Evolutionary conservation across 1,140 invertebrate species (phyloP).

Genomic region (Ceratosolen solmsi): DNA sequence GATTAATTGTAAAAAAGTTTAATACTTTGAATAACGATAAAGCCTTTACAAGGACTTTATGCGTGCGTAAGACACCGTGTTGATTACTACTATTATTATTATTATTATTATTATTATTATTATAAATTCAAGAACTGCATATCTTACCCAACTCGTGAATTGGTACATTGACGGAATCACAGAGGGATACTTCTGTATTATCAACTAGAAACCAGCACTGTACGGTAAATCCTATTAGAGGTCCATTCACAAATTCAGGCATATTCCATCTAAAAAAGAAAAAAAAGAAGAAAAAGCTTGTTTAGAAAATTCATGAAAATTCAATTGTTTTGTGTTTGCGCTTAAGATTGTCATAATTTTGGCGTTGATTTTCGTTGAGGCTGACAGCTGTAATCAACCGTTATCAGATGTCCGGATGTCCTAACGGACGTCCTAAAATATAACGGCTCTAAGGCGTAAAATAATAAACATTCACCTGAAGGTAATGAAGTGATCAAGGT

Average conservation of each 20-base stretch:
- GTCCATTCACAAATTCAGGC: slow-evolving; percentile 82
- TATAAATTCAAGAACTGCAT: not conserved
- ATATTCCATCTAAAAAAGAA: slow-evolving; percentile 80
- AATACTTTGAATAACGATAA: too few species aligned
- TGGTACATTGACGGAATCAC: slow-evolving; percentile 58
- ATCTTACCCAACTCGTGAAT: slow-evolving; percentile 45
- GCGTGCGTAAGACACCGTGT: too few species aligned
- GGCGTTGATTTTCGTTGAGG: too few species aligned
- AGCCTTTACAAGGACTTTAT: too few species aligned
- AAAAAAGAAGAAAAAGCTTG: not conserved
- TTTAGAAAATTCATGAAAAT: not conserved
- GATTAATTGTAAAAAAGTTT: too few species aligned
- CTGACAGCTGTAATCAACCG: too few species aligned
- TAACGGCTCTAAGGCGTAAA: not conserved
- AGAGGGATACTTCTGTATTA: slow-evolving; percentile 60
- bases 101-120: too few species aligned
- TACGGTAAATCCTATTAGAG: slow-evolving; percentile 82
- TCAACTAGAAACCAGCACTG: slow-evolving; percentile 77
- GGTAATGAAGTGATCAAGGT: slow-evolving; percentile 73
- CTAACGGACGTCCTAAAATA: too few species aligned
- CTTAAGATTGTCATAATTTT: not conserved
- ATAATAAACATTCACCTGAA: slow-evolving; percentile 67
- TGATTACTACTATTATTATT: too few species aligned
- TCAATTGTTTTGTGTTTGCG: not conserved
- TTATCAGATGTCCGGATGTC: too few species aligned